These are phyloP conservation scores for Nemopilema nomurai DNA, from an alignment of 30 jellyfish, hydroid and myxozoan species.

Conservation along the genomic window DNA sequence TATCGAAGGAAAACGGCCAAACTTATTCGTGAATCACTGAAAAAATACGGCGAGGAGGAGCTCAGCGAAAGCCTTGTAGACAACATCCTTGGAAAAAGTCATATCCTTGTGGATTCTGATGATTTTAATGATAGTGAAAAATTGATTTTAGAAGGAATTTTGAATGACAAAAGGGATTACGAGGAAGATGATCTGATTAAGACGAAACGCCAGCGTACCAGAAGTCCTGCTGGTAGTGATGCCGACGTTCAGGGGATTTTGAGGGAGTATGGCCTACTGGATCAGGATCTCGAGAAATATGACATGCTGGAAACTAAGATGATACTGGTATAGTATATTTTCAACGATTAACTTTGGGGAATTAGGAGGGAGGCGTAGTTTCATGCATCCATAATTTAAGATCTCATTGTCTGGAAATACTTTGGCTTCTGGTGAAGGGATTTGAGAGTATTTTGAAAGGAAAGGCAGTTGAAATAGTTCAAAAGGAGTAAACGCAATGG, in stretches of 20 bases:
- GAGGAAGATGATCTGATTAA: background rate
- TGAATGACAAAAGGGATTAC: background rate
- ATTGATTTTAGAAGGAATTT: background rate
- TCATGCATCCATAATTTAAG: no score
- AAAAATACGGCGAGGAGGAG: constrained; percentile 20
- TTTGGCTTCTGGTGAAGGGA: no score
- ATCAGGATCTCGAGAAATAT: constrained; percentile 30
- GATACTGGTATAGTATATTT: constrained; percentile 22
- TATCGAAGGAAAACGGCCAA: constrained; percentile 42
- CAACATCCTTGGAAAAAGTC: background rate
- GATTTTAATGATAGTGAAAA: constrained; percentile 19
- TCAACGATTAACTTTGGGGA: background rate
- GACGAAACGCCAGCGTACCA: constrained; percentile 8
- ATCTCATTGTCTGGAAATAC: no score
- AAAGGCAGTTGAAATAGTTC: no score
- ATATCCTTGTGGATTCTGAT: constrained; percentile 19
- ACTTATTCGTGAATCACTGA: constrained; percentile 38
- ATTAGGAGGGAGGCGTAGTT: no score
- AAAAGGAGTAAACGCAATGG: no score
- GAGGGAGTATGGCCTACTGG: constrained; percentile 56
- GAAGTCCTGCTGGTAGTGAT: constrained; percentile 19
- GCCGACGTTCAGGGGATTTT: constrained; percentile 48
- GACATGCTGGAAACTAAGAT: constrained; percentile 20
- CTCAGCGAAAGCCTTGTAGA: background rate
- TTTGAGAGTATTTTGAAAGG: no score